These are phyloP conservation scores for human (Homo sapiens) DNA, from an alignment of 2,113 vertebrate genomes.

Conservation along the genomic window DNA sequence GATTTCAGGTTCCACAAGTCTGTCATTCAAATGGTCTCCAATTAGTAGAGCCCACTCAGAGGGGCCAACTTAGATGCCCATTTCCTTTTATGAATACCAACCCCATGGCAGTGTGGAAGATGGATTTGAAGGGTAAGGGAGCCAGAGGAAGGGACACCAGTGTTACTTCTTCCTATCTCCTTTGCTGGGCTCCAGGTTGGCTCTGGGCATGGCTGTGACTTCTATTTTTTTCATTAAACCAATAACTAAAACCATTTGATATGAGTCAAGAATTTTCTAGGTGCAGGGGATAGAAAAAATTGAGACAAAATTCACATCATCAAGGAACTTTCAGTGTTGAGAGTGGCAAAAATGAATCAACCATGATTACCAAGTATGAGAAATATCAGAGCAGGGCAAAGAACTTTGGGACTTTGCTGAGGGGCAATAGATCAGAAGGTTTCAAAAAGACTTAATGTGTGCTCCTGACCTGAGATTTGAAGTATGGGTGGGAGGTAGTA, in stretches of 20 bases:
- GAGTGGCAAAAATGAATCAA: background rate
- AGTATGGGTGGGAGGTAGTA: background rate
- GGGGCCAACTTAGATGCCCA: background rate
- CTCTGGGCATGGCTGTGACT: background rate
- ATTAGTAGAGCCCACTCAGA: background rate
- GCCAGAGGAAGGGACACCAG: background rate
- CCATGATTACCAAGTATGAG: background rate
- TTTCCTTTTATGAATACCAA: conserved; percentile 5
- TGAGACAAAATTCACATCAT: background rate
- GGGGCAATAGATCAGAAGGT: background rate
- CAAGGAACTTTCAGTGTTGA: background rate
- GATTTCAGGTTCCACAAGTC: background rate
- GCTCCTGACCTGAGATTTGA: background rate
- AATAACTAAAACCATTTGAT: background rate
- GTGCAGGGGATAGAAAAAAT: background rate
- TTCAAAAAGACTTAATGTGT: background rate
- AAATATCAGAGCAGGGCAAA: background rate
- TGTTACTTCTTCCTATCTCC: background rate
- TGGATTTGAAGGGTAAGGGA: background rate
- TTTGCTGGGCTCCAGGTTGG: background rate
- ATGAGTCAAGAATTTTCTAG: background rate
- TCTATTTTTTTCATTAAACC: background rate
- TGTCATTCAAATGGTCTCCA: background rate
- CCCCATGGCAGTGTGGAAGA: background rate
- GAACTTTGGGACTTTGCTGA: background rate